Evolutionary conservation across 2,113 vertebrate species (phyloP).

Genomic region (Silurus glanis): DNA sequence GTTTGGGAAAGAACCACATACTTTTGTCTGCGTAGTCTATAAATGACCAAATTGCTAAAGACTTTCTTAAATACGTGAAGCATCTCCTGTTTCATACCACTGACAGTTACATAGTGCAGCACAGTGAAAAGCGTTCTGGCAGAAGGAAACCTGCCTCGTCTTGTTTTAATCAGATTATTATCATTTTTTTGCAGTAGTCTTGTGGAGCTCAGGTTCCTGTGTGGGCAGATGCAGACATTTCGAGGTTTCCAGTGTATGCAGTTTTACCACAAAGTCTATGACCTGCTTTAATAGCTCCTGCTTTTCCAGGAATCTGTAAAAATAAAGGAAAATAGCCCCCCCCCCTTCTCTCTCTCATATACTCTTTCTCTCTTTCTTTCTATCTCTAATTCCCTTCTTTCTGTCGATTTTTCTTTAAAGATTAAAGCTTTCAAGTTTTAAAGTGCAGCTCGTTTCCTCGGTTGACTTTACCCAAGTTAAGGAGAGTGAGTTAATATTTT

Average conservation of each 20-base stretch:
- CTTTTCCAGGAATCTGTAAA: conserved; percentile 22
- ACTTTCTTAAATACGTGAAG: neutral
- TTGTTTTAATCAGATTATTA: neutral
- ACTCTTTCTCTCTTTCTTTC: conserved; percentile 17
- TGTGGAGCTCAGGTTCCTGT: conserved; percentile 11
- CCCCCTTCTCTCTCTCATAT: conserved; percentile 9
- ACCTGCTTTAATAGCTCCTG: conserved; percentile 8
- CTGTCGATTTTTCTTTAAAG: conserved; percentile 39
- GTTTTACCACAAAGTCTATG: neutral
- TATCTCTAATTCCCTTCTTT: neutral
- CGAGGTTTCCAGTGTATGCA: neutral
- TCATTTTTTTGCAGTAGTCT: neutral
- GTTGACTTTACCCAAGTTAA: conserved; percentile 26
- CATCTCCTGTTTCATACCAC: neutral
- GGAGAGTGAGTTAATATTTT: conserved; percentile 42
- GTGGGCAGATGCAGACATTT: conserved; percentile 6
- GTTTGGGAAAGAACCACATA: too few relatives aligned
- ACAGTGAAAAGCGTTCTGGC: neutral
- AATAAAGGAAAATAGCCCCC: conserved; percentile 27
- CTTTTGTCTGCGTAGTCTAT: too few relatives aligned
- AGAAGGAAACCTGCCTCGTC: neutral
- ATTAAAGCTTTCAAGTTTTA: conserved; percentile 47
- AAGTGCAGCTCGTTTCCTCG: conserved; percentile 29
- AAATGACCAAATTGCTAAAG: neutral
- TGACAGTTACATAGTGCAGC: neutral